Evolutionary conservation across 1,140 invertebrate genomes (phyloP), one percentile per base, ranked within the genome.

Genomic region (Sarcophaga peregrina): DNA sequence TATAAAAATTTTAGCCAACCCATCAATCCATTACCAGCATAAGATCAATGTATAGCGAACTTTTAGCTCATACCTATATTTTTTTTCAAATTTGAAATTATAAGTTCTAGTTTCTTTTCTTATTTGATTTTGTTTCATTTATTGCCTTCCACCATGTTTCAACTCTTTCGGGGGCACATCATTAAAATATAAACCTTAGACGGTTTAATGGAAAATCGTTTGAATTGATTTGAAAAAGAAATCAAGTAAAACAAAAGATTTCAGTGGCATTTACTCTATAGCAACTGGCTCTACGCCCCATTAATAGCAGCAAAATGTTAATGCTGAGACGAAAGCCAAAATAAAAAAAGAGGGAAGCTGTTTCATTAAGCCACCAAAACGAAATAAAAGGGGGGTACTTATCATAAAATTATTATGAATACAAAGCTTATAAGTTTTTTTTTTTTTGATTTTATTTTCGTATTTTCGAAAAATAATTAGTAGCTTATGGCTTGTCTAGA

Each of bases 391-490:
- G 25, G 25, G 25, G 25, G 25, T 37, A 37, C 25, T 37, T 37
- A 37, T 37, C 25, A 37, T 37, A 37, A 37, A 37, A 37, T 37
- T 37, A 37, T 37, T 37, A 37, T 37, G 25, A 37, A 37, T 37
- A 37, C 25, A 37, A 37, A 37, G 25, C 25, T 37, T 37, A 58
- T 3, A 58, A 58, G n/a, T n/a, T 58, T 58, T n/a, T n/a, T n/a
- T n/a, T n/a, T n/a, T n/a, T n/a, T n/a, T n/a, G n/a, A n/a, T n/a
- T n/a, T n/a, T n/a, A n/a, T n/a, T n/a, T n/a, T n/a, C n/a, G n/a
- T n/a, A n/a, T n/a, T 5, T 58, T 58, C n/a, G 7, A 15, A 76
- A 47, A 46, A 76, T 76, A 76, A 76, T 76, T 76, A 76, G 74
- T 76, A 48, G 74, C 74, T 76, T 74, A 15, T 76, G 13, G 37